Base-by-base conservation (phyloP, 2,797 vertebrate genomes). In the Crenichthys baileyi region DNA sequence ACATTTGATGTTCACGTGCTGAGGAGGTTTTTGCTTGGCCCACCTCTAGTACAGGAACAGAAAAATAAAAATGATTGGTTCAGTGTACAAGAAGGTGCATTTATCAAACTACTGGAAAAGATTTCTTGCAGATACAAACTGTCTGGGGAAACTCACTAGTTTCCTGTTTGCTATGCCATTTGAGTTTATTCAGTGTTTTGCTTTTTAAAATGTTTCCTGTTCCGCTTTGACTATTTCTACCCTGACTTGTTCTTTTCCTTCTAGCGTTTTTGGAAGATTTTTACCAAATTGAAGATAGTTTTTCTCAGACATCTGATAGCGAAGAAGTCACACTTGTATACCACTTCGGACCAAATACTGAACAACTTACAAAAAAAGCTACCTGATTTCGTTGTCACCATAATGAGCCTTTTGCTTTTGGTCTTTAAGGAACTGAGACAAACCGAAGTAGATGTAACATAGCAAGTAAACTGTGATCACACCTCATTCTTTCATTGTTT, bases 381-480 rank as follows among this genome's bases (percentile, higher is more conserved):
- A 7, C 15, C 29, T 6, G 60, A 61, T 56, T 80, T 7, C 72
- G 53, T 46, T 79, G 63, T 41, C 72, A 41, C 56, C 67, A 11
- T 80, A 73, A 70, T 24, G 13, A 44, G n/a, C 36, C 31, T 3
- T 56, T 46, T 44, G 44, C 82, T 65, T 70, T 72, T 26, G 2
- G 16, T 36, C 71, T 81, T 75, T 4, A 20, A 79, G 74, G 83
- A 84, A 63, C 70, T 3, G 2, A 78, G 51, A 65, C 74, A 84
- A 85, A 79, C 74, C 80, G 58, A 77, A 53, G 50, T 29, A 76
- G 75, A 80, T 73, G 70, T 83, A 82, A 87, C 4, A 58, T 72
- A 78, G 31, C 76, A 73, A 79, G 79, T 75, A 86, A 84, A 92
- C 89, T 88, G 79, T 83, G 56, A 60, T 29, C 84, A 91, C 51